Percentiles rank a stretch among this genome's conserved stretches.
phyloP scores from a whole-genome alignment of 2,113 vertebrate species.

The Grantiella picta region DNA sequence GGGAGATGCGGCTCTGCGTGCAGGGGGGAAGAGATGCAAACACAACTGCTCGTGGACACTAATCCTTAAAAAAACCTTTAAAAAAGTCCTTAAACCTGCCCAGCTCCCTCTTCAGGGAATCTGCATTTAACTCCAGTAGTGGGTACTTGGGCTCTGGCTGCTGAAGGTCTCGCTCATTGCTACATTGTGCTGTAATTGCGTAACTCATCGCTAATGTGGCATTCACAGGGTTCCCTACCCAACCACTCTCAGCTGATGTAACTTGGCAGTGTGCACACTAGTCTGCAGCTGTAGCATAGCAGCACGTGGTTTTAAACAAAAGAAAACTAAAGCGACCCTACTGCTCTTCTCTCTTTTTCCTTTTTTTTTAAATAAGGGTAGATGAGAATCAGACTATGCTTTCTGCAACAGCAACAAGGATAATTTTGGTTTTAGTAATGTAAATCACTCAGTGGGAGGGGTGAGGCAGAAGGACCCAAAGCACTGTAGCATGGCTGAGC shows the following conservation, averaged over 20 bases:
- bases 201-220: neutral
- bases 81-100: neutral
- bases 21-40: neutral
- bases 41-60: neutral
- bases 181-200: neutral
- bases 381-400: neutral
- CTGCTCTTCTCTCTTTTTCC: neutral
- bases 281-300: neutral
- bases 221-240: neutral
- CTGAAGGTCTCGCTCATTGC: neutral
- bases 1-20: accelerated
- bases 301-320: neutral
- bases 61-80: no score
- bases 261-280: neutral
- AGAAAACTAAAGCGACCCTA: neutral
- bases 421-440: neutral
- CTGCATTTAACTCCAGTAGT: neutral
- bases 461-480: neutral
- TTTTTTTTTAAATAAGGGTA: neutral
- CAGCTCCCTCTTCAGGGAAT: neutral
- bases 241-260: neutral
- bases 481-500: neutral
- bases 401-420: neutral
- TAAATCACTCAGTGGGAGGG: neutral
- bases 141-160: neutral